Percentiles rank a stretch among this genome's conserved stretches.
phyloP scores from a whole-genome alignment of 2,113 vertebrate genomes.

The Serinus canaria region DNA sequence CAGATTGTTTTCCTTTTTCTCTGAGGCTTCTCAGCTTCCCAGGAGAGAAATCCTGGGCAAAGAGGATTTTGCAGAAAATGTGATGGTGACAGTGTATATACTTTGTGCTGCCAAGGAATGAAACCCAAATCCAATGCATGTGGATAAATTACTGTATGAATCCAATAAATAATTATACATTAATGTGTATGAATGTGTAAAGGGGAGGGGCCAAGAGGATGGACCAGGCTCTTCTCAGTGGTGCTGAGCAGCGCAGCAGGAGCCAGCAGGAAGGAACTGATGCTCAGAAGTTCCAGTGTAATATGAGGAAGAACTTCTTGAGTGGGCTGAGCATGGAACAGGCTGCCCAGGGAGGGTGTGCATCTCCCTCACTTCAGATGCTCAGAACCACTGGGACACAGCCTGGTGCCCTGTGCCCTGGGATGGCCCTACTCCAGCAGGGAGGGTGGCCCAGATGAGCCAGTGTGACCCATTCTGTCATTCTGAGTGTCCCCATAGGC shows the following conservation, averaged over 20 bases:
- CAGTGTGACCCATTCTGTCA: not conserved
- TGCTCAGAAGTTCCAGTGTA: not conserved
- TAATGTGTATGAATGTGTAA: not conserved
- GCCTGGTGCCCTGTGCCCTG: not conserved
- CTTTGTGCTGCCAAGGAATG: not conserved
- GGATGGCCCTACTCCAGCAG: accelerated
- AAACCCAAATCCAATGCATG: not conserved
- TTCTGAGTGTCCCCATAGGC: accelerated
- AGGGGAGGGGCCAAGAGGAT: not conserved
- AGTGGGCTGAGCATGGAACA: not conserved
- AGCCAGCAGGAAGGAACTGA: not conserved
- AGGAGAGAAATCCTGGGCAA: no score
- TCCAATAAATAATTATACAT: not conserved
- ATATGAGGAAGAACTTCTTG: not conserved
- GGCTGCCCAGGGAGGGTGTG: not conserved
- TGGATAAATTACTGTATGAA: not conserved
- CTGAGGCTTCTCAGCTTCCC: no score
- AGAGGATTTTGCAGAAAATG: no score
- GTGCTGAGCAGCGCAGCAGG: not conserved
- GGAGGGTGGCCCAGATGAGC: not conserved
- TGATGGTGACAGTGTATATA: no score
- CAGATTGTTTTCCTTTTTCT: no score
- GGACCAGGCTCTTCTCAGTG: not conserved
- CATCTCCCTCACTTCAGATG: not conserved
- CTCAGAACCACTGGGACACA: not conserved